Evolutionary conservation across 2,113 vertebrate genomes (phyloP).

Genomic region (Empidonax traillii): DNA sequence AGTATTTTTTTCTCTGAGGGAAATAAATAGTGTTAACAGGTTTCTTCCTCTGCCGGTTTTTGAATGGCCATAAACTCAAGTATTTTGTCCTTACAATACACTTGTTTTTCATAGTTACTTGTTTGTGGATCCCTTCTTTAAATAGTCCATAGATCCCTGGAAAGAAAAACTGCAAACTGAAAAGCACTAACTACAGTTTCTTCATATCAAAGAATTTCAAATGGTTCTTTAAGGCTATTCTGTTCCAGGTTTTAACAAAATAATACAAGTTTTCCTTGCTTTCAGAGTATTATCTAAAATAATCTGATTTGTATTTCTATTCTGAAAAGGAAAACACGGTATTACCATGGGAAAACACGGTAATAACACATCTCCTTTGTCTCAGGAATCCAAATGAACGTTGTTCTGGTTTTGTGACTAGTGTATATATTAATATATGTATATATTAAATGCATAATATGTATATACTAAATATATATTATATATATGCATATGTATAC

Average conservation of each 20-base stretch:
- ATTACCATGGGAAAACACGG: not conserved
- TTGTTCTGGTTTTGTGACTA: not conserved
- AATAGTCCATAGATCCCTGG: not conserved
- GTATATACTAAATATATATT: too few relatives aligned
- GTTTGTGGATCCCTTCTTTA: not conserved
- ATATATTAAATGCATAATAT: too few relatives aligned
- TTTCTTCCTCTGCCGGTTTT: not conserved
- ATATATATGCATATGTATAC: too few relatives aligned
- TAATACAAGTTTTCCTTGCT: not conserved
- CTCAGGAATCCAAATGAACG: not conserved
- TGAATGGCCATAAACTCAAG: not conserved
- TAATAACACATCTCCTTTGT: not conserved
- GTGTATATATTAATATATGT: too few relatives aligned
- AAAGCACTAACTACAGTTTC: not conserved
- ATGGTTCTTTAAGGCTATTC: not conserved
- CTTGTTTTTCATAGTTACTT: not conserved
- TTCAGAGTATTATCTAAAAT: not conserved
- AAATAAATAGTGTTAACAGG: not conserved
- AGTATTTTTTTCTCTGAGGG: too few relatives aligned
- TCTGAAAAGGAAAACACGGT: not conserved
- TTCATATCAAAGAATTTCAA: not conserved
- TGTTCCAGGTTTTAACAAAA: not conserved
- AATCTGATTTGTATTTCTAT: slow-evolving; percentile 13
- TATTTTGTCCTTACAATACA: not conserved
- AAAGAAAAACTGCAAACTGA: not conserved